Conservation (phyloP, 2,113 vertebrate genomes). For the Alligator mississippiensis region DNA sequence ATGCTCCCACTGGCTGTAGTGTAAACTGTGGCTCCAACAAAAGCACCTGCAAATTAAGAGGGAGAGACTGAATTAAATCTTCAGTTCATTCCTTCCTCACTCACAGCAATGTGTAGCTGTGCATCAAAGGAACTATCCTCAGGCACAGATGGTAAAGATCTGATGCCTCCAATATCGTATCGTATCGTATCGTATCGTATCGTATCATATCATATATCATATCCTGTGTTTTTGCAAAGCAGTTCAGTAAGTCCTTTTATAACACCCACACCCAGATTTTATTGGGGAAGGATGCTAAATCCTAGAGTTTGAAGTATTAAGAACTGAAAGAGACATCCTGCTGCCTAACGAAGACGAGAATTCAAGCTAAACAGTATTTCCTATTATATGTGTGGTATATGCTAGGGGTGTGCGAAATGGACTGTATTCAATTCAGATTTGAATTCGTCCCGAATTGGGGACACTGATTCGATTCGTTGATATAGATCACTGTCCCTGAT, state of each 20-base stretch:
- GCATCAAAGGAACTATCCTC: conserved; percentile 17
- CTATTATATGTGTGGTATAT: neutral
- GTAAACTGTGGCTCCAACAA: neutral
- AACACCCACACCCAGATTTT: conserved; percentile 16
- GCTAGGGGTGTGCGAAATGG: neutral
- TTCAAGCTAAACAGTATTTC: neutral
- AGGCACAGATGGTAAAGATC: neutral
- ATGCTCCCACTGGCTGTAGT: neutral
- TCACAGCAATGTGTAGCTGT: neutral
- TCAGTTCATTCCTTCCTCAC: neutral
- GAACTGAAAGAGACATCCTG: neutral
- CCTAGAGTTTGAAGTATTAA: neutral
- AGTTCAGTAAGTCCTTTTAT: conserved; percentile 8
- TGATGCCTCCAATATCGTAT: neutral
- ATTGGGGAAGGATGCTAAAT: conserved; percentile 12
- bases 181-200: too few species aligned
- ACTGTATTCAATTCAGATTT: too few species aligned
- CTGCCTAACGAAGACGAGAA: neutral
- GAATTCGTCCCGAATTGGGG: too few species aligned
- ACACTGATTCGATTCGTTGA: too few species aligned
- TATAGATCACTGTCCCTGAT: too few species aligned
- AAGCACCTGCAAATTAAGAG: neutral
- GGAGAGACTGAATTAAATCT: neutral
- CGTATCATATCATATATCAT: too few species aligned
- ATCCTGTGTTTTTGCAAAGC: conserved; percentile 26